Conservation (phyloP, 2,113 vertebrate genomes). For the Zootoca vivipara region DNA sequence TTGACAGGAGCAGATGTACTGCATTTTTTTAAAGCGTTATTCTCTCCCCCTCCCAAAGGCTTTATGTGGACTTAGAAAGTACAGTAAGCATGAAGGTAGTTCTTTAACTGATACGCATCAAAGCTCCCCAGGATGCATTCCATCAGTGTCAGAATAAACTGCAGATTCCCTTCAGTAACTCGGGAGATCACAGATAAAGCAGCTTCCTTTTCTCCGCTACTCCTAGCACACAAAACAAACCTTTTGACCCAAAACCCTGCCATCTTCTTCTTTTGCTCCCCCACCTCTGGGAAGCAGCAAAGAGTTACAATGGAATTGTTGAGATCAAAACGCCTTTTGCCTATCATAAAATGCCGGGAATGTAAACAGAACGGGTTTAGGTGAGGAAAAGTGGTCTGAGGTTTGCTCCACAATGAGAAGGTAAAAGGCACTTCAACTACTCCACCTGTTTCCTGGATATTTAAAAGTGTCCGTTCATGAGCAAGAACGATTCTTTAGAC, state of each 20-base stretch:
- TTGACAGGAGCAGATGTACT: neutral
- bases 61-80: neutral
- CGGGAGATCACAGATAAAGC: neutral
- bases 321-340: neutral
- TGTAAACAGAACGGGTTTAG: neutral
- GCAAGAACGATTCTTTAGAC: neutral
- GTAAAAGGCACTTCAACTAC: neutral
- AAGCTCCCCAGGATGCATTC: neutral
- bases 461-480: neutral
- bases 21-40: neutral
- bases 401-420: too few species aligned
- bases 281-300: neutral
- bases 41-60: too few species aligned
- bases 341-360: neutral
- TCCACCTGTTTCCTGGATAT: neutral
- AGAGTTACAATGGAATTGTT: neutral
- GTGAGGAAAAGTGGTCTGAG: neutral
- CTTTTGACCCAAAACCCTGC: neutral
- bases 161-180: neutral
- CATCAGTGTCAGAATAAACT: neutral
- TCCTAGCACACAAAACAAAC: constrained; percentile 14
- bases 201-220: neutral
- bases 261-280: fast-evolving
- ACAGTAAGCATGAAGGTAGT: neutral
- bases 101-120: neutral